Evolutionary conservation across 2,888 invertebrate genomes (phyloP).

Genomic region (Lacanobia oleracea): DNA sequence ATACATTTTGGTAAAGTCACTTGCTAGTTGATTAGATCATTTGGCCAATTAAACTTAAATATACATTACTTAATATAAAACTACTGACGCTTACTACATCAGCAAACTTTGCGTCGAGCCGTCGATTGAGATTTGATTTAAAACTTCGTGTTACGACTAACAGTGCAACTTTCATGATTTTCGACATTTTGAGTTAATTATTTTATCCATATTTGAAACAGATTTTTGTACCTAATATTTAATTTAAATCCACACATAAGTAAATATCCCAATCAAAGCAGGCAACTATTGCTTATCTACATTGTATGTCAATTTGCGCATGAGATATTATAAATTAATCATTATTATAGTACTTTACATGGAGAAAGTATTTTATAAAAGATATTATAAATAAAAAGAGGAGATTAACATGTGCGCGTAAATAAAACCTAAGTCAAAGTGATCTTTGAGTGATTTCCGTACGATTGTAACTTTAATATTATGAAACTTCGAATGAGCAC

Average conservation of each 20-base stretch:
- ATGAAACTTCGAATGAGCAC: conserved; percentile 9
- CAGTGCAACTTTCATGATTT: conserved; percentile 13
- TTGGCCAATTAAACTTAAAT: conserved; percentile 78
- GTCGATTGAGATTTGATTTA: conserved; percentile 31
- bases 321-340: conserved; percentile 31
- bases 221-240: background rate
- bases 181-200: conserved; percentile 9
- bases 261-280: conserved; percentile 14
- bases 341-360: conserved; percentile 27
- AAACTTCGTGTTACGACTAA: conserved; percentile 20
- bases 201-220: background rate
- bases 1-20: conserved; percentile 80
- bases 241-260: background rate
- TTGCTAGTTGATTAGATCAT: conserved; percentile 73
- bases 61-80: conserved; percentile 57
- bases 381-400: conserved; percentile 34
- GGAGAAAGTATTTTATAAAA: conserved; percentile 41
- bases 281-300: conserved; percentile 1
- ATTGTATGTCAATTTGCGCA: conserved; percentile 25
- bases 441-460: conserved; percentile 47
- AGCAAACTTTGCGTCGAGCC: conserved; percentile 2
- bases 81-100: conserved; percentile 32
- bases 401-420: conserved; percentile 36
- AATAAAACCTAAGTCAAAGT: conserved; percentile 42
- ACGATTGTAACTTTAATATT: conserved; percentile 29